Conservation (phyloP, 1,140 invertebrate species). For the Solen grandis region DNA sequence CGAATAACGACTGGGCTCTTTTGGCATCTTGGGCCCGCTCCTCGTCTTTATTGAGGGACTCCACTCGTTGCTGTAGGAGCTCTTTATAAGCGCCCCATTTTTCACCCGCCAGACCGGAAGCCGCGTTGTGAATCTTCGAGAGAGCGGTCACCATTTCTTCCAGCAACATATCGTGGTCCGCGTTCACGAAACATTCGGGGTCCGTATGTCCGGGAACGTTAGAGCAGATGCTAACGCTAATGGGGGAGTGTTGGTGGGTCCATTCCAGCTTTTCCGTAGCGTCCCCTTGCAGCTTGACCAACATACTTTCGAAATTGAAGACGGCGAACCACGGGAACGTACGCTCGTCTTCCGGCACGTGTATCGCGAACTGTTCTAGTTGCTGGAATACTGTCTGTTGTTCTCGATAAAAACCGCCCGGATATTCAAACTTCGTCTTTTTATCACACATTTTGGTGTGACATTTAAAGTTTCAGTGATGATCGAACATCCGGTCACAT, state of each 20-base stretch:
- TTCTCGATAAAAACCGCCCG: not conserved
- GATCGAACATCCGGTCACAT: slow-evolving; percentile 15
- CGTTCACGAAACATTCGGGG: not conserved
- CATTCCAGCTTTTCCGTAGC: not conserved
- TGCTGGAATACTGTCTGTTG: slow-evolving; percentile 8
- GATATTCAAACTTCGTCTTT: slow-evolving; percentile 12
- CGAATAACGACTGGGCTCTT: not conserved
- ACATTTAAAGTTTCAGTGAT: not conserved
- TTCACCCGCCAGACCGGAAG: slow-evolving; percentile 5
- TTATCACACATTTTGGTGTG: slow-evolving; percentile 6
- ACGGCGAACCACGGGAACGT: slow-evolving; percentile 26
- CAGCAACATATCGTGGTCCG: slow-evolving; percentile 13
- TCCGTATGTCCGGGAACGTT: not conserved
- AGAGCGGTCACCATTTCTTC: not conserved
- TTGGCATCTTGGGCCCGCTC: too few species aligned
- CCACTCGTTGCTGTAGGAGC: too few species aligned
- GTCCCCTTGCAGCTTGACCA: not conserved
- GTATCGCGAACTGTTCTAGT: slow-evolving; percentile 15
- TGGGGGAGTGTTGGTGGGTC: too few species aligned
- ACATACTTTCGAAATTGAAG: slow-evolving; percentile 33
- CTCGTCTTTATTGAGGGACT: too few species aligned
- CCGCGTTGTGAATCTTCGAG: not conserved
- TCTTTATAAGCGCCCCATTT: too few species aligned
- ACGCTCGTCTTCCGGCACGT: not conserved
- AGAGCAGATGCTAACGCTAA: too few species aligned